Base-by-base conservation (phyloP, 2,113 vertebrate genomes). In the Vicugna pacos region DNA sequence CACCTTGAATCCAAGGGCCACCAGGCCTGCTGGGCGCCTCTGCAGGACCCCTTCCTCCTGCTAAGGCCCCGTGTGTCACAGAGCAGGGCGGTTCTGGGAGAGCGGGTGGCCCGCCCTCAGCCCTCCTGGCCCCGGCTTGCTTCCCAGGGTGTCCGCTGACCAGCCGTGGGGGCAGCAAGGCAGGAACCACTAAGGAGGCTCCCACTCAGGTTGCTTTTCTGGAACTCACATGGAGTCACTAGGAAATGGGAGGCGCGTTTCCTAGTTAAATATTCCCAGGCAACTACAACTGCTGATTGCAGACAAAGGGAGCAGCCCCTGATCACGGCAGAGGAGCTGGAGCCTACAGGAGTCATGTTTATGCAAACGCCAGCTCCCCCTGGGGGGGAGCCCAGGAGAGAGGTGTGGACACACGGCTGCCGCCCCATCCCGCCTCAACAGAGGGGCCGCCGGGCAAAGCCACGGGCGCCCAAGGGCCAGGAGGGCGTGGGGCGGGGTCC, bases 331-430 rank as follows among this genome's bases (percentile, higher is more conserved):
- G 26, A 24, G 0, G 14, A 8, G 62, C 72, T 13, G 30, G 67
- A 38, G 9, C n/a, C 8, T 0, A 15, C 6, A n/a, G n/a, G 54
- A 35, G n/a, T 48, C n/a, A 0, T 9, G 6, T 50, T 48, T 22
- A 30, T 75, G 64, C 58, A n/a, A 46, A 30, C 48, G 2, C n/a
- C 11, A 1, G 0, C 46, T 26, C 38, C 35, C 13, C 12, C n/a
- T n/a, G 10, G 32, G n/a, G 65, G 8, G 35, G 20, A 20, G 38
- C 38, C 38, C 38, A 5, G 35, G 12, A 10, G 9, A 42, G 38
- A 32, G 35, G 7, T 5, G 6, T 1, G 3, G 15, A 0, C 0
- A 8, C 35, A 1, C 12, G 19, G 50, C 79, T 13, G 8, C 30
- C 35, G 30, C 30, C 56, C 12, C 3, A 42, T 26, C 24, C 30